Evolutionary conservation across 2,113 vertebrate genomes (phyloP).

Genomic region (Malurus alboscapulatus): DNA sequence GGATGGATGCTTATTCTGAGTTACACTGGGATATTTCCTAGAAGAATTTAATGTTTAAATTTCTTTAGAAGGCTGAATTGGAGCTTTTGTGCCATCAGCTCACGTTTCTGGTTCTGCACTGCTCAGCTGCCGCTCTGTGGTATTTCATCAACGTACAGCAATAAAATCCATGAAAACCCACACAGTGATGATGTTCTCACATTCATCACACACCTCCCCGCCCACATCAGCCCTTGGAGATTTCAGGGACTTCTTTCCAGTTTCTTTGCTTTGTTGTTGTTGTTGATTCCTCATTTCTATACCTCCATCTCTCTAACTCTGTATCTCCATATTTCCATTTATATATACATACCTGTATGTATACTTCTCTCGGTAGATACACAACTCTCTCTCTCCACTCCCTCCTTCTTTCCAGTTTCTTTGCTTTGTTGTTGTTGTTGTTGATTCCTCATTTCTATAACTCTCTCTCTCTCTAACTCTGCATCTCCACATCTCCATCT

Average conservation of each 20-base stretch:
- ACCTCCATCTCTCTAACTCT: not conserved
- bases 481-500: not conserved
- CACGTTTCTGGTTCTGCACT: not conserved
- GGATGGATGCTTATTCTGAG: not conserved
- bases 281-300: not conserved
- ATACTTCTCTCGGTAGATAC: too few species aligned
- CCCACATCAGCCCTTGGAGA: not conserved
- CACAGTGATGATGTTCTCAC: accelerated
- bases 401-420: not conserved
- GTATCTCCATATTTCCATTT: not conserved
- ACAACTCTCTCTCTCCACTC: not conserved
- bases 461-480: not conserved
- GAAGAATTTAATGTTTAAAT: not conserved
- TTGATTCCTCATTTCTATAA: not conserved
- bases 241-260: not conserved
- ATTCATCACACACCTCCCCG: accelerated
- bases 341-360: too few species aligned
- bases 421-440: not conserved
- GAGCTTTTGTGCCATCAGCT: not conserved
- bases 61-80: not conserved
- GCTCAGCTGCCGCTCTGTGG: too few species aligned
- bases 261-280: not conserved
- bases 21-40: accelerated
- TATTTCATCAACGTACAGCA: accelerated
- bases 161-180: not conserved